These are phyloP conservation scores for Turdus rufiventris DNA, from an alignment of 2,113 vertebrate species.

Conservation along the genomic window DNA sequence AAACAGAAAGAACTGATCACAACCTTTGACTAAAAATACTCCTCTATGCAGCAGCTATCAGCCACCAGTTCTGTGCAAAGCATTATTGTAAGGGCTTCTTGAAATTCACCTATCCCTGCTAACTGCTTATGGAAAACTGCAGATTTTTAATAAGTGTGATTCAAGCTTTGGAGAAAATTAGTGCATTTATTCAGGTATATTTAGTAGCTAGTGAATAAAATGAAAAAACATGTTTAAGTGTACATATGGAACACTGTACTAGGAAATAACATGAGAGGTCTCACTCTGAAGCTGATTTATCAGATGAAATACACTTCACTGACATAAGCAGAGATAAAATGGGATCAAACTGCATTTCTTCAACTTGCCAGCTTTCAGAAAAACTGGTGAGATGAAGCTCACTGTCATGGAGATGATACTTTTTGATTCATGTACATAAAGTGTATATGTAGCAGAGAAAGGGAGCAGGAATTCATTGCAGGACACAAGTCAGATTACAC, in stretches of 20 bases:
- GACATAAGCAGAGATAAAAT: neutral
- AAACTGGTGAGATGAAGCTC: neutral
- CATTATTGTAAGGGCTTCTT: neutral
- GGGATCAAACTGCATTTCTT: neutral
- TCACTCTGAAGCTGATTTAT: neutral
- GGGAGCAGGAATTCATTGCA: neutral
- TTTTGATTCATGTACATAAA: neutral
- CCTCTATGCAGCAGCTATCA: neutral
- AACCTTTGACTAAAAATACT: neutral
- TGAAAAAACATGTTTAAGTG: neutral
- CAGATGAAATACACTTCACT: neutral
- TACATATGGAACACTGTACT: neutral
- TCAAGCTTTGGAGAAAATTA: neutral
- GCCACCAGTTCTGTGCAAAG: neutral
- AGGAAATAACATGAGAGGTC: neutral
- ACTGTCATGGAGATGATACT: neutral
- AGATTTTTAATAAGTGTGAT: neutral
- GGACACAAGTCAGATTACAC: neutral
- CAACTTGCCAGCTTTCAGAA: neutral
- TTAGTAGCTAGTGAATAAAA: neutral
- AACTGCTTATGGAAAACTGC: neutral
- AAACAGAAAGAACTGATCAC: neutral
- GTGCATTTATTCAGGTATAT: neutral
- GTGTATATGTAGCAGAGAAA: neutral
- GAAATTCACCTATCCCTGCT: neutral